These are phyloP conservation scores for Lethocerus indicus DNA, from an alignment of 1,140 invertebrate species.

Conservation along the genomic window DNA sequence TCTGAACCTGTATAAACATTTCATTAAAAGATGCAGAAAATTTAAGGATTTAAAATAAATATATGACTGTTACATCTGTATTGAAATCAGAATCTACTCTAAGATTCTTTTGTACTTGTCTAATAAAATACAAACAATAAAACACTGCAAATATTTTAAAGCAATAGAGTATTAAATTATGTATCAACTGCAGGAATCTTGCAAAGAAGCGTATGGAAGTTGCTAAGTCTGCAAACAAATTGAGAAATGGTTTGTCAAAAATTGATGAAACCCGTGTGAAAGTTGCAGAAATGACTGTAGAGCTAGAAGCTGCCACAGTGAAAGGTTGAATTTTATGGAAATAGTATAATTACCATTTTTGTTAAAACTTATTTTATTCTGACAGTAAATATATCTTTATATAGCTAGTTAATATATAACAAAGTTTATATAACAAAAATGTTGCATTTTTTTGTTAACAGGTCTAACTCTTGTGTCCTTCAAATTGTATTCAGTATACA, in stretches of 20 bases:
- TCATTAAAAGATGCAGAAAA: too few species aligned
- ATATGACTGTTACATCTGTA: not conserved
- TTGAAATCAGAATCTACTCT: not conserved
- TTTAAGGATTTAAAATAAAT: not conserved
- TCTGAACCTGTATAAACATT: too few species aligned
- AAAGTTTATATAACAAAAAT: too few species aligned
- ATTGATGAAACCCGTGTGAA: constrained; percentile 58
- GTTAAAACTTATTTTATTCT: too few species aligned
- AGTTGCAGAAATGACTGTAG: constrained; percentile 59
- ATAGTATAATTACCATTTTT: too few species aligned
- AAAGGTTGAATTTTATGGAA: constrained; percentile 26
- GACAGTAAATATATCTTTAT: too few species aligned
- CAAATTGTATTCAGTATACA: too few species aligned
- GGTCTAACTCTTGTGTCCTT: too few species aligned
- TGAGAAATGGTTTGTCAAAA: constrained; percentile 56
- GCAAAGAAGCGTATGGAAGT: constrained; percentile 48
- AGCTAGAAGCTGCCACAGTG: constrained; percentile 56
- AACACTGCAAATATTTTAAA: not conserved
- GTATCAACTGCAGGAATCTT: constrained; percentile 38
- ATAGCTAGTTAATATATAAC: too few species aligned
- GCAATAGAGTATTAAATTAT: not conserved
- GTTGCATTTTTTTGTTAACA: too few species aligned
- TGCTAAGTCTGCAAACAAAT: constrained; percentile 48
- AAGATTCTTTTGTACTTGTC: not conserved
- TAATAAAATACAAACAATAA: not conserved